Evolutionary conservation across 2,888 invertebrate species (phyloP), one percentile per base, ranked within the genome.

Genomic region (Acrobasis suavella): DNA sequence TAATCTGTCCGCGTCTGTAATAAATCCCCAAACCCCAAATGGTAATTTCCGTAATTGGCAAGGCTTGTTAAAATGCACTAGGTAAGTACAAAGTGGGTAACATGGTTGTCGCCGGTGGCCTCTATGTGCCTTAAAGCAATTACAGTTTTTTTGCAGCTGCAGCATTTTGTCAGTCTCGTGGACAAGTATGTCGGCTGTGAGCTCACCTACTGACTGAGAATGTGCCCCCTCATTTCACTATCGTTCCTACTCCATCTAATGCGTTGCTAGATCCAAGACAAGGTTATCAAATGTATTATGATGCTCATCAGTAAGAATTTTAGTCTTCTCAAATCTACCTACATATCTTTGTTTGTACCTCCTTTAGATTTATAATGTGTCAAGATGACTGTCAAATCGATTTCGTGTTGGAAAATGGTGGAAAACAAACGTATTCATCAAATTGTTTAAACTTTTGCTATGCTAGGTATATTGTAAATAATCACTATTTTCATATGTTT

Each of bases 111-210:
- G 22, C n/a, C 22, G 42, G 16, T 56, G 56, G 22, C 54, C 38
- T 55, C 70, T 67, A 71, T 70, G 60, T 73, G 70, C 70, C 15
- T 50, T 50, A 78, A 77, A 69, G 77, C 75, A 76, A 80, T 80
- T 80, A 68, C 72, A 70, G 72, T 74, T 72, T 60, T 39, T 59
- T 73, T 74, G 73, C 78, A 80, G 80, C 74, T 76, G 80, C 75
- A 78, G 74, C 63, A 76, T 73, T 86, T 85, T 85, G 83, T 84
- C 80, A 85, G 76, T 82, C 75, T 81, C 76, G 69, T 82, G 78
- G 78, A 74, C 85, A 88, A 87, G 88, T 88, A 83, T 88, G 90
- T 78, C 87, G 82, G 75, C 77, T 75, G 80, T 76, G 70, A 72
- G 69, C 62, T 50, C 69, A 86, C 86, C 86, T 79, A 83, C 83